These are phyloP conservation scores for Coenonympha glycerion DNA, from an alignment of 2,888 invertebrate species.

Conservation along the genomic window DNA sequence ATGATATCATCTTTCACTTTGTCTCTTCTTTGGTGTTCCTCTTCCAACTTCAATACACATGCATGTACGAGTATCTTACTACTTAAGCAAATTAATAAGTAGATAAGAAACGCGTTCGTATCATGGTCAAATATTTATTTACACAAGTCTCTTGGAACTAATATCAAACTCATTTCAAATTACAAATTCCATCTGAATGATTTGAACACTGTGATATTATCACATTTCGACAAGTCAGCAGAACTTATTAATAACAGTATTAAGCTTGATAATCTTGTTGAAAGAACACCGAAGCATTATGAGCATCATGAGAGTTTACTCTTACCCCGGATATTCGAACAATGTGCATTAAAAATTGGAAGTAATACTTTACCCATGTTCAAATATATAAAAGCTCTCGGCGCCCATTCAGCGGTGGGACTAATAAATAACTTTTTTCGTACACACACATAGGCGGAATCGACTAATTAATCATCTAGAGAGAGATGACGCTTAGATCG, in stretches of 20 bases:
- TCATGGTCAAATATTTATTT: not conserved
- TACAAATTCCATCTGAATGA: not conserved
- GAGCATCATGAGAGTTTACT: not conserved
- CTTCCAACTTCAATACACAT: too few relatives aligned
- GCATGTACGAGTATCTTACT: too few relatives aligned
- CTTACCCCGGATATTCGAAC: not conserved
- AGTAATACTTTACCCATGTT: slow-evolving; percentile 11
- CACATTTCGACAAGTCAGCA: slow-evolving; percentile 3
- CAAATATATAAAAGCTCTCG: slow-evolving; percentile 9
- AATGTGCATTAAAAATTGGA: slow-evolving; percentile 1
- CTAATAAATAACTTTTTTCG: slow-evolving; percentile 30
- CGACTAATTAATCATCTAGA: slow-evolving; percentile 50
- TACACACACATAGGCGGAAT: slow-evolving; percentile 30
- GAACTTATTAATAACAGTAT: not conserved
- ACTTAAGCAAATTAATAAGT: not conserved
- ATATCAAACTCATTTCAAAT: not conserved
- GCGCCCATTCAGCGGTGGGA: slow-evolving; percentile 3
- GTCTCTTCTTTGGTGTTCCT: too few relatives aligned
- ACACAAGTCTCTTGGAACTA: not conserved
- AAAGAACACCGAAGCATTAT: not conserved
- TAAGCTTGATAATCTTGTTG: not conserved
- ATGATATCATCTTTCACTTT: too few relatives aligned
- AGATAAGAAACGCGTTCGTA: not conserved
- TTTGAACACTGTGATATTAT: not conserved
- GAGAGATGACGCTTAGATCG: slow-evolving; percentile 45